A percentile compares a stretch with the other conserved stretches of the same genome.
Conservation (phyloP, 2,113 vertebrate genomes). For the Rhizomys pruinosus region DNA sequence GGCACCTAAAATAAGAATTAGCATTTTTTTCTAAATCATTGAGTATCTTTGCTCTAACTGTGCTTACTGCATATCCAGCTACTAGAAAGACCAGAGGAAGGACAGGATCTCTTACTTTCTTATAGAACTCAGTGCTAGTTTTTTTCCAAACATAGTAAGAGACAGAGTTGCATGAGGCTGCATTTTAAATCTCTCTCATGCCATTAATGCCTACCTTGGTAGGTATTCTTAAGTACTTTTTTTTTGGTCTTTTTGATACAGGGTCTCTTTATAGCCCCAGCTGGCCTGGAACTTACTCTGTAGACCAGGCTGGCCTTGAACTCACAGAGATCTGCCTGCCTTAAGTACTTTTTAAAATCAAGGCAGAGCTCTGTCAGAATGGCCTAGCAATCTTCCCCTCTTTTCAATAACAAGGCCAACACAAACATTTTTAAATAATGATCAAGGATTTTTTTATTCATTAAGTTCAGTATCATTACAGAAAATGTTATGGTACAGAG, state of each 20-base stretch:
- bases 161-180: neutral
- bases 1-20: neutral
- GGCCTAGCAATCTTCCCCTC: constrained; percentile 1
- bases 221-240: constrained; percentile 25
- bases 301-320: no score
- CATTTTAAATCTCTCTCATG: neutral
- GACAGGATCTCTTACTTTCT: constrained; percentile 31
- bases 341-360: constrained; percentile 42
- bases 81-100: neutral
- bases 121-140: neutral
- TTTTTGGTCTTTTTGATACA: no score
- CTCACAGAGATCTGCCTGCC: no score
- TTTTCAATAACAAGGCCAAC: constrained; percentile 84
- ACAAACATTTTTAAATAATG: constrained; percentile 96
- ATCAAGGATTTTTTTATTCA: constrained; percentile 97
- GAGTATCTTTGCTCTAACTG: constrained; percentile 1
- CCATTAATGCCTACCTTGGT: neutral
- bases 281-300: no score
- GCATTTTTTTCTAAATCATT: neutral
- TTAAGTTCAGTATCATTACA: constrained; percentile 99
- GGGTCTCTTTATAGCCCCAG: no score
- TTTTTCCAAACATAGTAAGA: neutral
- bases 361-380: constrained; percentile 2
- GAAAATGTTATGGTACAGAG: constrained; percentile 99
- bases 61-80: neutral